Evolutionary conservation across 2,888 invertebrate genomes (phyloP), one percentile per base, ranked within the genome.

Genomic region (Flexamia atlantica): DNA sequence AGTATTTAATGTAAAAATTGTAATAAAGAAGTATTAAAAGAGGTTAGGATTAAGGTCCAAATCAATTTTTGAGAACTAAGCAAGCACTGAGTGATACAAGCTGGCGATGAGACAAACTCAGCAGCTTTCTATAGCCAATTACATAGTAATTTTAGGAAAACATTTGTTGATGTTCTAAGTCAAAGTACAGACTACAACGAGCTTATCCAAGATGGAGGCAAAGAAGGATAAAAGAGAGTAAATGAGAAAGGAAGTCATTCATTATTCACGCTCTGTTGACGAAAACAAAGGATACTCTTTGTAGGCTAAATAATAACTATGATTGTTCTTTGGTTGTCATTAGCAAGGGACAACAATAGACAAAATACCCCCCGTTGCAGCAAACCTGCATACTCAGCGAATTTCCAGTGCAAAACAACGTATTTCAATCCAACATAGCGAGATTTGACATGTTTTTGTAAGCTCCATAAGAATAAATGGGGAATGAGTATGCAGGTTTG

Each of bases 181-280:
- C n/a, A 46, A 9, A 17, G 46, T 12, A 17, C 7, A 46, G 46
- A 46, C 46, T 46, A 46, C 12, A 12, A 46, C 46, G 17, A 17
- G 46, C 12, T 46, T 46, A 12, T 46, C 46, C 46, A 2, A 17
- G 17, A 17, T 12, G n/a, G n/a, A 46, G 7, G n/a, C 17, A 46
- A 46, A 46, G 12, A 2, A 17, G 17, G 46, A 17, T 46, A 9
- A 46, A 46, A 46, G 46, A 46, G 46, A 46, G 46, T 2, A 46
- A 46, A 46, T 46, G 46, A 46, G 46, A 46, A 46, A 46, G 46
- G 46, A 46, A 46, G 46, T 46, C 46, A 46, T 46, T 46, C 46
- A 46, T 46, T 46, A 46, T 46, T 46, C 12, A 46, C 46, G 46
- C 46, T 46, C 46, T 17, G 46, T 46, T 46, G 46, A 46, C 46